These are phyloP conservation scores for Fregata magnificens DNA, from an alignment of 2,113 vertebrate genomes.

Conservation along the genomic window DNA sequence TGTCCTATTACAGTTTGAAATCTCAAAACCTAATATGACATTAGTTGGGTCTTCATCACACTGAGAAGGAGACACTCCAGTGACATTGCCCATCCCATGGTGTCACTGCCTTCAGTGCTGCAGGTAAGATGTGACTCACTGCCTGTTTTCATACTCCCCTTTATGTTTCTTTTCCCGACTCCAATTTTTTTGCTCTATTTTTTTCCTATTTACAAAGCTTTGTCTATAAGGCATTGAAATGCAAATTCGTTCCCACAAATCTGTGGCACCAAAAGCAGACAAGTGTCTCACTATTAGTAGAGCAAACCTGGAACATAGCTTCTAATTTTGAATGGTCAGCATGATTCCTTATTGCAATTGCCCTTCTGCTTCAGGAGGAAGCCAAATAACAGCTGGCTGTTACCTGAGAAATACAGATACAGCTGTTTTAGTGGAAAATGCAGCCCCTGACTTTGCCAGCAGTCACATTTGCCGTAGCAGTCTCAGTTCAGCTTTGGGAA, in stretches of 20 bases:
- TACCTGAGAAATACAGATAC: fast-evolving
- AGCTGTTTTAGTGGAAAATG: neutral
- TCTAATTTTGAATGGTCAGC: fast-evolving
- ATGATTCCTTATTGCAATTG: fast-evolving
- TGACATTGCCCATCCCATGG: fast-evolving
- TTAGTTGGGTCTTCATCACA: neutral
- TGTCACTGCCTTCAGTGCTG: neutral
- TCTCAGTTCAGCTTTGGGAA: neutral
- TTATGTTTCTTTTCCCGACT: fast-evolving
- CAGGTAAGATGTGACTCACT: neutral
- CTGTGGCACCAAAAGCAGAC: fast-evolving
- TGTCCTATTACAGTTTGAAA: neutral
- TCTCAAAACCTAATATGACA: neutral
- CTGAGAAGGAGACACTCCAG: neutral
- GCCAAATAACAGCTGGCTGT: fast-evolving
- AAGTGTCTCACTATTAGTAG: fast-evolving
- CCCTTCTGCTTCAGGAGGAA: neutral
- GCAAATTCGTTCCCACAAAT: neutral
- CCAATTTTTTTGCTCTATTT: neutral
- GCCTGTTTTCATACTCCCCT: fast-evolving
- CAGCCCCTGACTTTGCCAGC: neutral
- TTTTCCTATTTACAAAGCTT: fast-evolving
- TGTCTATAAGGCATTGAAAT: fast-evolving
- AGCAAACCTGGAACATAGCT: fast-evolving
- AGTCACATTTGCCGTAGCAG: neutral